phyloP scores from a whole-genome alignment of 2,113 vertebrate genomes.

The Chascanopsetta lugubris region DNA sequence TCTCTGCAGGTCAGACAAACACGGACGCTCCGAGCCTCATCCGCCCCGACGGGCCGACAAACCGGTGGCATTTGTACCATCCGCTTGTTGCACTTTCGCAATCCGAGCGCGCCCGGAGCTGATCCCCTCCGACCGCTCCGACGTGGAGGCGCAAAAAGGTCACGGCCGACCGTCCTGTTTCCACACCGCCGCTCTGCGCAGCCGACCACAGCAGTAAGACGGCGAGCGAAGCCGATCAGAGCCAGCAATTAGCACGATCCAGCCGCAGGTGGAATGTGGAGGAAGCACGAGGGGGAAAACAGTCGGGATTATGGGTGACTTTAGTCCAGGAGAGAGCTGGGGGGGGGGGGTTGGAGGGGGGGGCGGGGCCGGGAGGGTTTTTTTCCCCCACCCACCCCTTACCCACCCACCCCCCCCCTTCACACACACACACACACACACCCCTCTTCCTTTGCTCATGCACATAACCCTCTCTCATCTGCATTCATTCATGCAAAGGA shows the following conservation, averaged over 20 bases:
- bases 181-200: not conserved
- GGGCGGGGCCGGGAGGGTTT: constrained; percentile 2
- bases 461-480: no score
- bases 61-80: not conserved
- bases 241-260: constrained; percentile 31
- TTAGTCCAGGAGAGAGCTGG: constrained; percentile 25
- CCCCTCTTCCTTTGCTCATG: no score
- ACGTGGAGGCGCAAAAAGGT: constrained; percentile 2
- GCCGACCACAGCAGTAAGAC: constrained; percentile 17
- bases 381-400: no score
- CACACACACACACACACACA: no score
- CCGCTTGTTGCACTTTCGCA: not conserved
- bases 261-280: constrained; percentile 32
- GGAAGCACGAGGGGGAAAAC: constrained; percentile 39
- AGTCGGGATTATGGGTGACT: constrained; percentile 31
- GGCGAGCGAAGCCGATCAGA: constrained; percentile 13
- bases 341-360: not conserved
- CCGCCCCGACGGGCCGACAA: no score
- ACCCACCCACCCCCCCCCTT: no score
- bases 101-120: not conserved
- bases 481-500: no score
- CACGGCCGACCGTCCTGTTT: not conserved
- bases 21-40: not conserved
- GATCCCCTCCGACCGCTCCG: not conserved
- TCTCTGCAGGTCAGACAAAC: constrained; percentile 70